Percentiles rank a stretch among this genome's conserved stretches.
Conservation (phyloP, 2,797 vertebrate genomes). For the Cyprinella venusta region DNA sequence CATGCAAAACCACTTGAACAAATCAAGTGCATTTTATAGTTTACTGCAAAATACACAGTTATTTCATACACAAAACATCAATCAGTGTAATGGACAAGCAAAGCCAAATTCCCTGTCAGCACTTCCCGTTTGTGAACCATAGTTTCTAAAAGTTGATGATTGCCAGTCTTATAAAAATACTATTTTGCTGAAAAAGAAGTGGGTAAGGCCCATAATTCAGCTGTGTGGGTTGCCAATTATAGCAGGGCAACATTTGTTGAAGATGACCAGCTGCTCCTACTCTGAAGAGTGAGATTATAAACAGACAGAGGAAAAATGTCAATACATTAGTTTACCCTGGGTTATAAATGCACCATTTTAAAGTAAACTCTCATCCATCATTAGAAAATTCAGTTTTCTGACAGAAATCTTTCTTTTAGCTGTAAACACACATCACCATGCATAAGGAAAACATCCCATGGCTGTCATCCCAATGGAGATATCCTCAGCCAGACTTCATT, state of each 20-base stretch:
- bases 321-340: background rate
- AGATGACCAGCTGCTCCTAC: constrained; percentile 47
- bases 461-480: background rate
- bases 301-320: background rate
- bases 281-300: constrained; percentile 38
- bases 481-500: background rate
- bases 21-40: background rate
- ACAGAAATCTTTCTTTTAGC: background rate
- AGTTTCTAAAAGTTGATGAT: constrained; percentile 12
- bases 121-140: background rate
- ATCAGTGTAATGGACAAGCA: background rate
- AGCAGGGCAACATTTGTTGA: constrained; percentile 27
- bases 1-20: background rate
- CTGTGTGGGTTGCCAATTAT: constrained; percentile 49
- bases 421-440: background rate
- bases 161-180: constrained; percentile 1
- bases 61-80: constrained; percentile 10
- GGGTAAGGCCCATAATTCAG: constrained; percentile 40
- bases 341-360: background rate
- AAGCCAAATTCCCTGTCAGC: background rate
- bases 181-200: constrained; percentile 20
- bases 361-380: background rate
- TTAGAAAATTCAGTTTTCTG: background rate
- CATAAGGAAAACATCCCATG: background rate
- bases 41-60: constrained; percentile 1